These are phyloP conservation scores for Pseudanteris insignis DNA, from an alignment of 2,888 invertebrate species.

Conservation along the genomic window DNA sequence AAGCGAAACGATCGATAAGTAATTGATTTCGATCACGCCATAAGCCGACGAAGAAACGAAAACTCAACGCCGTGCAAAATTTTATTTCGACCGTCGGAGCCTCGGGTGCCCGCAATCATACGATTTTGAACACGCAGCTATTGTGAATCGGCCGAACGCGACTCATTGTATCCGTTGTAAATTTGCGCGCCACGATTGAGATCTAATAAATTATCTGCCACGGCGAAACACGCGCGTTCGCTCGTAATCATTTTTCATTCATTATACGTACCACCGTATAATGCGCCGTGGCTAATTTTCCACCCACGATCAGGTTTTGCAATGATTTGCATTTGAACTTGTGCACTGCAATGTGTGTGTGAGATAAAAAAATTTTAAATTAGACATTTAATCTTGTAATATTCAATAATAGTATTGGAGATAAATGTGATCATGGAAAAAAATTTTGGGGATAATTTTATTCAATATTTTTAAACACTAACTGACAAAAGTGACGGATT, in stretches of 20 bases:
- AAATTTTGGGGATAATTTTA: too few species aligned
- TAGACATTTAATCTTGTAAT: too few species aligned
- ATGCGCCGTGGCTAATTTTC: neutral
- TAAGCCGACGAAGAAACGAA: constrained; percentile 49
- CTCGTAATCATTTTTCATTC: constrained; percentile 12
- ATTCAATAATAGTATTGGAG: too few species aligned
- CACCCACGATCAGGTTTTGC: constrained; percentile 1
- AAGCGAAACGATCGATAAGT: constrained; percentile 59
- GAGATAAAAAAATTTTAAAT: too few species aligned
- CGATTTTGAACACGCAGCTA: constrained; percentile 40
- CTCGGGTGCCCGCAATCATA: constrained; percentile 33
- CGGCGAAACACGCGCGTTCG: constrained; percentile 7
- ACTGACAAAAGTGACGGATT: too few species aligned
- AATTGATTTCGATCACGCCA: constrained; percentile 64
- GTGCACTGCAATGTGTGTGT: too few species aligned
- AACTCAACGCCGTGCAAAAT: constrained; percentile 36
- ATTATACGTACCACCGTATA: neutral
- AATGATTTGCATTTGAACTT: too few species aligned
- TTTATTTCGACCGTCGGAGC: constrained; percentile 37
- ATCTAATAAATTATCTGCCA: constrained; percentile 18
- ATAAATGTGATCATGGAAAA: too few species aligned
- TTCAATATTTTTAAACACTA: too few species aligned
- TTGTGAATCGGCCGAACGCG: constrained; percentile 32
- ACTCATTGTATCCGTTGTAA: constrained; percentile 31
- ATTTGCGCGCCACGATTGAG: constrained; percentile 19